Evolutionary conservation across 2,797 vertebrate genomes (phyloP).

Genomic region (Glossophaga mutica): DNA sequence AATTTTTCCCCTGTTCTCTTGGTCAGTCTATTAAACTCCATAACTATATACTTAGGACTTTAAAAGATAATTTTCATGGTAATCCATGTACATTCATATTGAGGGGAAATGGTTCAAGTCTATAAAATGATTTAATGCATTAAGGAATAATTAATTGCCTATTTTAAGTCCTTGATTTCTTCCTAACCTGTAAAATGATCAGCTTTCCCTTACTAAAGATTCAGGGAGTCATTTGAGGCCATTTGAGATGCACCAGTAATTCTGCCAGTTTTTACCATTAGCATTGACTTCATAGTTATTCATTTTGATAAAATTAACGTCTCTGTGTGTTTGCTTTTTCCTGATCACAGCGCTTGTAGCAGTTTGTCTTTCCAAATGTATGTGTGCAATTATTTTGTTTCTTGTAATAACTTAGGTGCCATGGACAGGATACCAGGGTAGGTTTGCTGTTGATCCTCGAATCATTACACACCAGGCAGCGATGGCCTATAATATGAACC

Average conservation of each 20-base stretch:
- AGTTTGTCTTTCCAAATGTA: neutral
- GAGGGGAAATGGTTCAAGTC: neutral
- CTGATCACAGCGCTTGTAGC: neutral
- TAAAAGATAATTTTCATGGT: neutral
- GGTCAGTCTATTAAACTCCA: neutral
- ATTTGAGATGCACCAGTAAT: neutral
- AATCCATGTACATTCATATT: neutral
- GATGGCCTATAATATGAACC: constrained; percentile 97
- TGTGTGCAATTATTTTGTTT: constrained; percentile 7
- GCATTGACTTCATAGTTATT: neutral
- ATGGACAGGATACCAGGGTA: constrained; percentile 97
- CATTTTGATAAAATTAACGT: neutral
- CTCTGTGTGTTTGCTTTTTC: neutral
- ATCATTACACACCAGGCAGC: constrained; percentile 96
- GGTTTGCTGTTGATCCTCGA: constrained; percentile 96
- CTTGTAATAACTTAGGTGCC: constrained; percentile 85
- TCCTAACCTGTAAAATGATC: neutral
- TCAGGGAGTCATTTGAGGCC: neutral
- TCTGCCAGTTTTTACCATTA: neutral
- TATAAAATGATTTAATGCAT: constrained; percentile 4
- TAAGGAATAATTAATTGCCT: constrained; percentile 19
- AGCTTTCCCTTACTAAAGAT: neutral
- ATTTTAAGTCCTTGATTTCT: constrained; percentile 29
- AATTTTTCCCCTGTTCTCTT: neutral
- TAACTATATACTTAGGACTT: neutral